Evolutionary conservation across 2,888 invertebrate genomes (phyloP).

Genomic region (Camptogramma bilineatum): DNA sequence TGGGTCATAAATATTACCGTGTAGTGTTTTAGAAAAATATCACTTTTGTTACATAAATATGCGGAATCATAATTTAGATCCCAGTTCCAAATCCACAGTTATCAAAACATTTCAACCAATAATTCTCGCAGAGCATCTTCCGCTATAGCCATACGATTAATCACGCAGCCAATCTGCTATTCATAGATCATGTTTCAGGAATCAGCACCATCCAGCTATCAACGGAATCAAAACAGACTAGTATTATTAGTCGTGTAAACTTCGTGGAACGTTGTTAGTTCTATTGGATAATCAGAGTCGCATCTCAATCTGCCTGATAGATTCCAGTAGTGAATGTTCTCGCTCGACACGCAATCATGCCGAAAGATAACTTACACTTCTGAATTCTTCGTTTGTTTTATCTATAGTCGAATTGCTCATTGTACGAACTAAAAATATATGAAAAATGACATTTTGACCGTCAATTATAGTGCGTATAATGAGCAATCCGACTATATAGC

Average conservation of each 20-base stretch:
- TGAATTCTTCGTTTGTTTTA: too few species aligned
- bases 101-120: background rate
- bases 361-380: background rate
- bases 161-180: background rate
- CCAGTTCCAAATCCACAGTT: too few species aligned
- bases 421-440: too few species aligned
- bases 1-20: too few species aligned
- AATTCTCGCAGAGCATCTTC: background rate
- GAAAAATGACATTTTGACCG: too few species aligned
- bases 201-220: background rate
- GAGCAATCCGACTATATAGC: too few species aligned
- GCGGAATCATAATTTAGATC: too few species aligned
- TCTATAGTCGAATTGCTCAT: too few species aligned
- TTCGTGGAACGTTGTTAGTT: background rate
- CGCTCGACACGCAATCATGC: background rate
- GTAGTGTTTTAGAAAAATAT: background rate
- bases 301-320: background rate
- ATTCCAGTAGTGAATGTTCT: background rate
- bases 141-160: background rate
- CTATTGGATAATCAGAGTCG: background rate
- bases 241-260: background rate
- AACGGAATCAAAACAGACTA: background rate
- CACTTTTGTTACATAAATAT: too few species aligned
- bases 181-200: background rate
- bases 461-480: too few species aligned